A percentile compares a stretch with the other conserved stretches of the same genome.
phyloP scores from a whole-genome alignment of 2,888 invertebrate genomes.

The Branchellion lobata region DNA sequence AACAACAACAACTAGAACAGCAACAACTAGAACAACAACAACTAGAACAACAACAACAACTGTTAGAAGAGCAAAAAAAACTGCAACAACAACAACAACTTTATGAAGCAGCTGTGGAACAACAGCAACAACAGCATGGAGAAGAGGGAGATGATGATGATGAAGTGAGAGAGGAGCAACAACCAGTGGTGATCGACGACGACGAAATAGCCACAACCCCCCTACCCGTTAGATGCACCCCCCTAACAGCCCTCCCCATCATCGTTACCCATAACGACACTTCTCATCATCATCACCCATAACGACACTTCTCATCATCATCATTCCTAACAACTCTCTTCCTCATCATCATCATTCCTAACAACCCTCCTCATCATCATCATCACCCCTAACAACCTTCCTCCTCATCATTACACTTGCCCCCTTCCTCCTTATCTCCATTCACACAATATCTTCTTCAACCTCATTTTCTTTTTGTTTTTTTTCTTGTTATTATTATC shows the following conservation, averaged over 20 bases:
- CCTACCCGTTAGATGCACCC: not conserved
- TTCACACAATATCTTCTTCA: too few relatives aligned
- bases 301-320: too few relatives aligned
- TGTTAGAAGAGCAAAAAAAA: not conserved
- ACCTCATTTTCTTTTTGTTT: too few relatives aligned
- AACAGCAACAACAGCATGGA: not conserved
- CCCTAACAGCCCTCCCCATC: too few relatives aligned
- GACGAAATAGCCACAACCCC: conserved; percentile 33
- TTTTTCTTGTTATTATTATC: not conserved
- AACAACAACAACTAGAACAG: not conserved
- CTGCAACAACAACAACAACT: conserved; percentile 4
- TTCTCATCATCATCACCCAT: too few relatives aligned
- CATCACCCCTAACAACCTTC: not conserved
- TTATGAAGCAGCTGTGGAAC: not conserved
- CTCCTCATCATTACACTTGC: too few relatives aligned
- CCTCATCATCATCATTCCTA: too few relatives aligned
- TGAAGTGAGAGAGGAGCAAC: not conserved
- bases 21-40: conserved; percentile 15
- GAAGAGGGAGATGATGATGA: not conserved
- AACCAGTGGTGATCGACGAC: not conserved
- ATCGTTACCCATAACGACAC: too few relatives aligned
- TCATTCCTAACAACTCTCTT: too few relatives aligned
- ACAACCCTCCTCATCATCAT: too few relatives aligned
- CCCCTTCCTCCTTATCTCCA: too few relatives aligned
- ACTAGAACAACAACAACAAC: not conserved